Percentiles rank a stretch among this genome's conserved stretches.
Conservation (phyloP, 2,113 vertebrate genomes). For the Plotosus lineatus region DNA sequence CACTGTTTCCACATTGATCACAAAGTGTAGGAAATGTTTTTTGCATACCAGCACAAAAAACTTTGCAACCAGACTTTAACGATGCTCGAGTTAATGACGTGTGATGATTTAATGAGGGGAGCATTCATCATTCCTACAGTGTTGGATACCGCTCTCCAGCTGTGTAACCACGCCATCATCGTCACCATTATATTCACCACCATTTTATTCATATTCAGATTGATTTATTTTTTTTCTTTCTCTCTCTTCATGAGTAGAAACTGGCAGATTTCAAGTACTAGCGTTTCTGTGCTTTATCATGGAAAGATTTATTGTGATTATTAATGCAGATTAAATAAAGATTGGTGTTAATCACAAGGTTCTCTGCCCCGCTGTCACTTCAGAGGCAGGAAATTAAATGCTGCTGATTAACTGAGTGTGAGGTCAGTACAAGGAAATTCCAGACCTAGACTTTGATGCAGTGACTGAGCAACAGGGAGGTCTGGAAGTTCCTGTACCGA, state of each 20-base stretch:
- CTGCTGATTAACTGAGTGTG: too few relatives aligned
- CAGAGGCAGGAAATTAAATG: not conserved
- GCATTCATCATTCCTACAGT: not conserved
- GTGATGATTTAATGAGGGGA: conserved; percentile 23
- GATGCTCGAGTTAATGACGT: conserved; percentile 2
- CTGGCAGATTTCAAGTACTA: too few relatives aligned
- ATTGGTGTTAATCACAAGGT: too few relatives aligned
- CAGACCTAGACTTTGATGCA: too few relatives aligned
- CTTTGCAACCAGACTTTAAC: not conserved
- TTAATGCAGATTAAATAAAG: too few relatives aligned
- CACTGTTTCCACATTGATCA: too few relatives aligned
- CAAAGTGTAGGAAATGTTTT: not conserved
- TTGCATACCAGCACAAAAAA: not conserved
- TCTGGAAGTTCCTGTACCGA: too few relatives aligned
- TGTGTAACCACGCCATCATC: not conserved
- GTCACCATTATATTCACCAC: not conserved
- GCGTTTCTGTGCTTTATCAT: too few relatives aligned
- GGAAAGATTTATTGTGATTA: too few relatives aligned
- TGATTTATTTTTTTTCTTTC: not conserved
- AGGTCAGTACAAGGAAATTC: too few relatives aligned
- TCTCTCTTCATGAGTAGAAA: not conserved
- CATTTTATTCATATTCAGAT: not conserved
- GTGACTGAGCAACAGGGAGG: too few relatives aligned
- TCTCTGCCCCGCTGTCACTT: too few relatives aligned
- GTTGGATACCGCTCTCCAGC: not conserved